Percentiles rank a stretch among this genome's conserved stretches.
phyloP scores from a whole-genome alignment of 92 coral and sea anemone species.

The Heliopora coerulea region DNA sequence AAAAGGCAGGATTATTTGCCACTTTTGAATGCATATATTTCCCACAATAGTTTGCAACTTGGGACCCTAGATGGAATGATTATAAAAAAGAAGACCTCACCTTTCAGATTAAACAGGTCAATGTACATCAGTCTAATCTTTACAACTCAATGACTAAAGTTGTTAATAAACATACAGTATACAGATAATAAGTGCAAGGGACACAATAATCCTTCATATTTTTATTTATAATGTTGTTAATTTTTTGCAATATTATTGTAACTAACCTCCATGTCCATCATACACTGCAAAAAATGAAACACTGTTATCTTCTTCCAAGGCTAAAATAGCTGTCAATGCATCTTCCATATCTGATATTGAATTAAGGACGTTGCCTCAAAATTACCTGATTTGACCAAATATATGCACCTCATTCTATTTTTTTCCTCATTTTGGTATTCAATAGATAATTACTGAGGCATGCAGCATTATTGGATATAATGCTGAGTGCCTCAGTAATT shows the following conservation, averaged over 20 bases:
- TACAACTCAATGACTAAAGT: too few species aligned
- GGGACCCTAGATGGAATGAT: conserved; percentile 81
- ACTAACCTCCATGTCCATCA: conserved; percentile 98
- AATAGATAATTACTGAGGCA: too few species aligned
- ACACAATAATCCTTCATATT: too few species aligned
- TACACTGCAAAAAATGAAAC: conserved; percentile 95
- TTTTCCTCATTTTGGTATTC: too few species aligned
- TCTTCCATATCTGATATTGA: conserved; percentile 86
- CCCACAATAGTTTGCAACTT: conserved; percentile 96
- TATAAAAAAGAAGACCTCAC: too few species aligned
- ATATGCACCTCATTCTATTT: neutral
- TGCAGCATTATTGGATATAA: too few species aligned
- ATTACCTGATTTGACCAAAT: neutral
- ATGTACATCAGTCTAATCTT: too few species aligned
- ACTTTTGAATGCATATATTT: conserved; percentile 75
- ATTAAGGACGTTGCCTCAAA: neutral
- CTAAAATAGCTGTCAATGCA: conserved; percentile 91
- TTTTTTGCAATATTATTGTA: neutral
- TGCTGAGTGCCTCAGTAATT: too few species aligned
- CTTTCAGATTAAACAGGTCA: too few species aligned
- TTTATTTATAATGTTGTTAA: neutral
- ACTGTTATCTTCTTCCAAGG: conserved; percentile 87
- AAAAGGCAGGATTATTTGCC: conserved; percentile 78
- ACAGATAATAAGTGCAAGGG: too few species aligned
- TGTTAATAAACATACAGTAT: too few species aligned